These are phyloP conservation scores for Tympanoctomys barrerae DNA, from an alignment of 2,797 vertebrate genomes.

Conservation along the genomic window DNA sequence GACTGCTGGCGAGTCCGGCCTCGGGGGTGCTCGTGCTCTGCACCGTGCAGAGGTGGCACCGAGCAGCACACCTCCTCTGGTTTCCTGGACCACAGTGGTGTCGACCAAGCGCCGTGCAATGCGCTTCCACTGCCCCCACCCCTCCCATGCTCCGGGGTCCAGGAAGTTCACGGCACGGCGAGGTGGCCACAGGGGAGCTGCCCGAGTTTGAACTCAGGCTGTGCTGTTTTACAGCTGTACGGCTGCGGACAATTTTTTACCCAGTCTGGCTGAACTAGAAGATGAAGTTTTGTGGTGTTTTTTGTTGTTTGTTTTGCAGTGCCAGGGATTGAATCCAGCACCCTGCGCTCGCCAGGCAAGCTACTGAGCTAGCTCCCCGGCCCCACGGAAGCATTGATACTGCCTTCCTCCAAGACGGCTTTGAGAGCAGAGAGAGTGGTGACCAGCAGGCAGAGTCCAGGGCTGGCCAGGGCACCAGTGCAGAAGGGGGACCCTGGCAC, in stretches of 20 bases:
- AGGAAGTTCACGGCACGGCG: background rate
- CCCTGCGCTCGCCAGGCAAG: no score
- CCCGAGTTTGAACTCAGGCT: background rate
- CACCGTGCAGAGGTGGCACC: background rate
- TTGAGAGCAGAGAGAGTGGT: background rate
- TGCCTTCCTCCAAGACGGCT: background rate
- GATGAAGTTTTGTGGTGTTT: no score
- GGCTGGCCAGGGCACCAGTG: background rate
- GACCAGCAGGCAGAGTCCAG: background rate
- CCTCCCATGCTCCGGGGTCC: background rate
- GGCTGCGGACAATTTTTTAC: background rate
- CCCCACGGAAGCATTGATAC: background rate
- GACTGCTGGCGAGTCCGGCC: background rate
- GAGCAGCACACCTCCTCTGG: background rate
- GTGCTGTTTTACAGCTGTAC: background rate
- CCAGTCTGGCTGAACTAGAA: background rate
- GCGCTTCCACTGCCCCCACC: accelerated
- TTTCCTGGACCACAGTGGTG: background rate
- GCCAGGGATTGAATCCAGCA: no score
- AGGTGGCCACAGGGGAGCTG: background rate
- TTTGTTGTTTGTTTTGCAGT: no score
- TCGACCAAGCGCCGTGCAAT: background rate
- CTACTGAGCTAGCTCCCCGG: no score
- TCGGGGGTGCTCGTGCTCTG: background rate
- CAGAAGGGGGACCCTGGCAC: background rate